A percentile compares a stretch with the other conserved stretches of the same genome.
Conservation (phyloP, 2,113 vertebrate species). For the Cebidichthys violaceus region DNA sequence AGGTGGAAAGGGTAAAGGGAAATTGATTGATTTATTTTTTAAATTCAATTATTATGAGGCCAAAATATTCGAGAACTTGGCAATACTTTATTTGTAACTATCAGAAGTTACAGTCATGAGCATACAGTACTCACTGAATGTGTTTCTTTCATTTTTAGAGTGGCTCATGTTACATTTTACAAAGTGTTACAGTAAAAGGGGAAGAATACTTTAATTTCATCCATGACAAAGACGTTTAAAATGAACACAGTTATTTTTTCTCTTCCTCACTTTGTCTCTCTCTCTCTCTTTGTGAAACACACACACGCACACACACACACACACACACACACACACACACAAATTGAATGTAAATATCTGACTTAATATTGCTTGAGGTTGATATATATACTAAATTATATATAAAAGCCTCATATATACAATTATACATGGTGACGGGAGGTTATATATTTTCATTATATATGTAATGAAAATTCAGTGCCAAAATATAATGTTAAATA, state of each 20-base stretch:
- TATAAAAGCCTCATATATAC: conserved; percentile 73
- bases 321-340: conserved; percentile 54
- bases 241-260: conserved; percentile 35
- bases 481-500: conserved; percentile 85
- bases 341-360: conserved; percentile 88
- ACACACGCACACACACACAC: conserved; percentile 46
- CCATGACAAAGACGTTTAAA: conserved; percentile 24
- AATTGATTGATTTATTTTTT: conserved; percentile 37
- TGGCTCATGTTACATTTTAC: conserved; percentile 42
- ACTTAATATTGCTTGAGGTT: conserved; percentile 81
- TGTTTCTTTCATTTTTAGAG: conserved; percentile 41
- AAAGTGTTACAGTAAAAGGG: conserved; percentile 27
- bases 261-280: conserved; percentile 52
- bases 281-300: conserved; percentile 28
- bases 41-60: conserved; percentile 44
- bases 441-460: conserved; percentile 81
- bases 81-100: conserved; percentile 68
- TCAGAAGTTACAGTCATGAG: conserved; percentile 46
- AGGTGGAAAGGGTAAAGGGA: conserved; percentile 17
- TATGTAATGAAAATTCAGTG: conserved; percentile 84
- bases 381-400: conserved; percentile 61
- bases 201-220: conserved; percentile 36
- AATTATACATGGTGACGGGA: conserved; percentile 69
- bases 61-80: conserved; percentile 62
- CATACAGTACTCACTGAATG: conserved; percentile 51